Base-by-base conservation (phyloP, 2,113 vertebrate species). In the Amphiprion percula region DNA sequence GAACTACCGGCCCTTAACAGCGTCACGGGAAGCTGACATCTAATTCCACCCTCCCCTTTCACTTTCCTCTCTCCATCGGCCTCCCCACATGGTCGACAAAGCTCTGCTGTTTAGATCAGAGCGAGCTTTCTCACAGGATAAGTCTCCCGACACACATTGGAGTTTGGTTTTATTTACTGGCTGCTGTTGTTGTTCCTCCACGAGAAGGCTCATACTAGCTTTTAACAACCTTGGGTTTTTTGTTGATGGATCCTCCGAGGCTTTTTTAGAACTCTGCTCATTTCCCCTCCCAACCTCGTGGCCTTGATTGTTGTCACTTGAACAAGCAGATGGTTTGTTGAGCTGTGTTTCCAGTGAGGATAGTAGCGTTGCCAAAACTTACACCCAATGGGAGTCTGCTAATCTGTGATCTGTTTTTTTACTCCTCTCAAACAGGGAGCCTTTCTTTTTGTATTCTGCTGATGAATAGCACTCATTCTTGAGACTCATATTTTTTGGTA, bases 141-240 rank as follows among this genome's bases (percentile, higher is more conserved):
- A 21, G 47, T 84, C 90, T 88, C 88, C 56, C 69, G 74, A 72
- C 76, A 67, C 68, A 80, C 76, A 82, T 79, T 68, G 86, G 54
- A 68, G 67, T 82, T 79, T 70, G 52, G 74, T 86, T 86, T 88
- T 91, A 90, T 91, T 93, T 91, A 91, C 80, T 88, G 82, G 80
- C 74, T 68, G 71, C 56, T 84, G 75, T 69, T 84, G 83, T 89
- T 90, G 81, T 90, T 86, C 68, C 75, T 90, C 84, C 82, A 87
- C 17, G 82, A 82, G 80, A 84, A 82, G 64, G 66, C 77, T 81
- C 68, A 59, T 63, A 64, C 82, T 64, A 21, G 1, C 64, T 62
- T 88, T 88, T 84, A 79, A 88, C 79, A 65, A 63, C 77, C 77
- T 49, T 39, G 74, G 17, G 0, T 52, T 74, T 84, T 79, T 77